Base-by-base conservation (phyloP, 2,113 vertebrate species). In the Pogonocichla stellata region DNA sequence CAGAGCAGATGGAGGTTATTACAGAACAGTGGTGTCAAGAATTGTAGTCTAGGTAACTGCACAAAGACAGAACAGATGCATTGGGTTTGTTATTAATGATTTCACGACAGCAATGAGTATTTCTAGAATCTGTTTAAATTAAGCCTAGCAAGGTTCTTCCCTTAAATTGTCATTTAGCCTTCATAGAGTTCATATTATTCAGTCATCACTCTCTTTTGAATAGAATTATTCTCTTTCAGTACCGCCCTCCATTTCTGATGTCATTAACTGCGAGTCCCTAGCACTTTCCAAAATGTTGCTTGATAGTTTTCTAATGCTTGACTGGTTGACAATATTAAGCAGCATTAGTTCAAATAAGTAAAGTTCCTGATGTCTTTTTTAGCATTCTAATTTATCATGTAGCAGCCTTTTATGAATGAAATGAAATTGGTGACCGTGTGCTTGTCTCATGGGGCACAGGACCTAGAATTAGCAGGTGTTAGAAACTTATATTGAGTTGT, bases 1-100 rank as follows among this genome's bases (percentile, higher is more conserved):
- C 80, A 86, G 90, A 97, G 97, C 97, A 98, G 97, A 98, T 98
- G 97, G 97, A 98, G 96, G 97, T 97, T 98, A 98, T 97, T 98
- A 96, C 86, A 93, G 94, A 98, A 97, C 58, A 96, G 95, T 95
- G 72, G 88, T 98, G 96, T 98, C 98, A 97, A 95, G 90, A 95
- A 94, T 97, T 75, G 95, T 97, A 95, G 94, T 96, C 96, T 97
- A 98, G 97, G 98, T 98, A 98, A 98, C 95, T 92, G 96, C 95
- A 96, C 91, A 97, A 94, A 96, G 93, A 95, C 66, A 83, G 93
- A 98, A 90, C 97, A 97, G 97, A 97, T 97, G 96, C 95, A 94
- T 97, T 96, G 91, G 69, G 13, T 90, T 97, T 88, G 91, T 93
- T 98, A 96, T 95, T 97, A 98, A 98, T 94, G 97, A 92, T 96